phyloP scores from a whole-genome alignment of 2,888 invertebrate species.

The Phlogophora meticulosa region DNA sequence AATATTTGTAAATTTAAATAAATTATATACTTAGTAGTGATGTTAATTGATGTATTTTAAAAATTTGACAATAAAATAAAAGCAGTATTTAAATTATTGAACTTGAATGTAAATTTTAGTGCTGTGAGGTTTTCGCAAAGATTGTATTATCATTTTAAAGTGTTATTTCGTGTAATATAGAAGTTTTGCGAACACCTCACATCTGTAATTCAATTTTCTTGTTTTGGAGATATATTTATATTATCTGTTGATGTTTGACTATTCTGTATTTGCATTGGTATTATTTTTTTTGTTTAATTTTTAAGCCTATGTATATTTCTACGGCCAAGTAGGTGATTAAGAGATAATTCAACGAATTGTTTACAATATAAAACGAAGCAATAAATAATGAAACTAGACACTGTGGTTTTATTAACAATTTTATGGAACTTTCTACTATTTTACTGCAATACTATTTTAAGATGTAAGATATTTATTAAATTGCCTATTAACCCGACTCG shows the following conservation, averaged over 20 bases:
- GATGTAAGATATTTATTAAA: too few relatives aligned
- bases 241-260: constrained; percentile 88
- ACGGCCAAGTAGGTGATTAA: constrained; percentile 79
- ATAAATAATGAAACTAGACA: constrained; percentile 79
- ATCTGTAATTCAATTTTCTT: constrained; percentile 76
- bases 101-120: constrained; percentile 65
- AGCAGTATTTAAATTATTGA: constrained; percentile 89
- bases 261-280: constrained; percentile 87
- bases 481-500: too few relatives aligned
- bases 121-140: constrained; percentile 45
- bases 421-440: too few relatives aligned
- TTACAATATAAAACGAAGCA: constrained; percentile 87
- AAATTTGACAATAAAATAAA: constrained; percentile 88
- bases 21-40: constrained; percentile 68
- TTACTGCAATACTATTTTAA: too few relatives aligned
- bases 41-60: constrained; percentile 82
- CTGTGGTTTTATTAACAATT: constrained; percentile 69
- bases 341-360: constrained; percentile 87
- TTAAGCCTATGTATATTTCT: constrained; percentile 80
- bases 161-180: constrained; percentile 67
- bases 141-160: constrained; percentile 59
- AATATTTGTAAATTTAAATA: constrained; percentile 70
- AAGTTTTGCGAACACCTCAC: constrained; percentile 53
- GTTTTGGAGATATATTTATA: constrained; percentile 85
- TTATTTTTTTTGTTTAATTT: constrained; percentile 85